Conservation (phyloP, 2,113 vertebrate genomes). For the Calyptomena viridis region DNA sequence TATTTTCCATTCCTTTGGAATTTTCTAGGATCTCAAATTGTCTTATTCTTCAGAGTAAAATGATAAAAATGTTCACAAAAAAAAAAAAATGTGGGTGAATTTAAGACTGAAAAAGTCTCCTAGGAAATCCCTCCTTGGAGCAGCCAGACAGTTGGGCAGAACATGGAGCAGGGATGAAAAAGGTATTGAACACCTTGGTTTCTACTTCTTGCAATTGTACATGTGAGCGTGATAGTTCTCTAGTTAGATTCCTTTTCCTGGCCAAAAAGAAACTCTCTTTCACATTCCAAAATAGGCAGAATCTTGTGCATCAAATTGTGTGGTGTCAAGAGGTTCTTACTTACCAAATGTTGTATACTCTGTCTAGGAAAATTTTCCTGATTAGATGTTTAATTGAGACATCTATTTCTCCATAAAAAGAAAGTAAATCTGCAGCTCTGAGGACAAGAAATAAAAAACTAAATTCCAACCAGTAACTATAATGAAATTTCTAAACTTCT, state of each 20-base stretch:
- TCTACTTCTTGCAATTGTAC: not conserved
- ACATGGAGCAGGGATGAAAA: not conserved
- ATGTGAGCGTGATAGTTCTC: not conserved
- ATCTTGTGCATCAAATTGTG: not conserved
- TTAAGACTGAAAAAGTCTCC: not conserved
- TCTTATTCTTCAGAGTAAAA: not conserved
- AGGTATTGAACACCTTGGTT: not conserved
- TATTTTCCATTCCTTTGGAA: not conserved
- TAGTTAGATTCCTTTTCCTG: not conserved
- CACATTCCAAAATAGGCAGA: not conserved
- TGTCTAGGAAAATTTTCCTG: not conserved
- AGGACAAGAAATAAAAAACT: not conserved
- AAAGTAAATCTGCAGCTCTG: not conserved
- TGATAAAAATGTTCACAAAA: not conserved
- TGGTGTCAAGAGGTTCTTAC: not conserved
- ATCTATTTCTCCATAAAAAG: not conserved
- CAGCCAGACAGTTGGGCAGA: not conserved
- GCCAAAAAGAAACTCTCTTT: not conserved
- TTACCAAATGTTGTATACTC: not conserved
- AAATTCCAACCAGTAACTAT: not conserved
- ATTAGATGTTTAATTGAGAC: not conserved
- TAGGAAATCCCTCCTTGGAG: not conserved
- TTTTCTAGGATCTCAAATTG: not conserved
- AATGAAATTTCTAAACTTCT: not conserved
- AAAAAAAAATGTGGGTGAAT: not conserved